These are phyloP conservation scores for Pygoscelis antarcticus DNA, from an alignment of 2,113 vertebrate genomes.

Conservation along the genomic window DNA sequence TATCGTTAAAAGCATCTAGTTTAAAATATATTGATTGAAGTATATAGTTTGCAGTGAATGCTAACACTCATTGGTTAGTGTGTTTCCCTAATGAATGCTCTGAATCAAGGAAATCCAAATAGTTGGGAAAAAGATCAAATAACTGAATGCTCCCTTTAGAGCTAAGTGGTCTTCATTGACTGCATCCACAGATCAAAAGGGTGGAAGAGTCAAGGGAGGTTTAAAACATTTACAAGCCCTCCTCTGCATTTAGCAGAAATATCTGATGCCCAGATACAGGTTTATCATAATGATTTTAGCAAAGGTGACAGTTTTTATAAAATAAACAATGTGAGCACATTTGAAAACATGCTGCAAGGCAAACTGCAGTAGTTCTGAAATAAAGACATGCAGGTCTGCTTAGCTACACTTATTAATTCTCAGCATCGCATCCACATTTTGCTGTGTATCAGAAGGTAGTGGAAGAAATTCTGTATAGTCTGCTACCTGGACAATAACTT, in stretches of 20 bases:
- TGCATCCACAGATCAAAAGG: not conserved
- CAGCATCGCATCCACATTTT: not conserved
- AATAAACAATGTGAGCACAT: not conserved
- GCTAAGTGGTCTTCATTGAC: not conserved
- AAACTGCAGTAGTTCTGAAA: not conserved
- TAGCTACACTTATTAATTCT: not conserved
- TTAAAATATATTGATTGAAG: not conserved
- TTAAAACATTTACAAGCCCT: not conserved
- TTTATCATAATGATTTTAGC: not conserved
- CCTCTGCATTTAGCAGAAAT: not conserved
- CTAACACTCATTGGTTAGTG: not conserved
- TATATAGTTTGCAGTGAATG: not conserved
- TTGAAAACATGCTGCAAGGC: not conserved
- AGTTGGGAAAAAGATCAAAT: not conserved
- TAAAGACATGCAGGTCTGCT: not conserved
- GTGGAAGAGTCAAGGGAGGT: not conserved
- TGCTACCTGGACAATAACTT: not conserved
- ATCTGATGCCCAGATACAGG: not conserved
- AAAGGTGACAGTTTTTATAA: not conserved
- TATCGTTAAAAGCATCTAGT: not conserved
- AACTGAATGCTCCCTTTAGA: not conserved
- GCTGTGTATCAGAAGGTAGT: not conserved
- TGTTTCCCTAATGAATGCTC: not conserved
- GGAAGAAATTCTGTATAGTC: not conserved
- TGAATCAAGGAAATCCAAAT: not conserved